Evolutionary conservation across 2,113 vertebrate species (phyloP).

Genomic region (Dasyurus viverrinus): DNA sequence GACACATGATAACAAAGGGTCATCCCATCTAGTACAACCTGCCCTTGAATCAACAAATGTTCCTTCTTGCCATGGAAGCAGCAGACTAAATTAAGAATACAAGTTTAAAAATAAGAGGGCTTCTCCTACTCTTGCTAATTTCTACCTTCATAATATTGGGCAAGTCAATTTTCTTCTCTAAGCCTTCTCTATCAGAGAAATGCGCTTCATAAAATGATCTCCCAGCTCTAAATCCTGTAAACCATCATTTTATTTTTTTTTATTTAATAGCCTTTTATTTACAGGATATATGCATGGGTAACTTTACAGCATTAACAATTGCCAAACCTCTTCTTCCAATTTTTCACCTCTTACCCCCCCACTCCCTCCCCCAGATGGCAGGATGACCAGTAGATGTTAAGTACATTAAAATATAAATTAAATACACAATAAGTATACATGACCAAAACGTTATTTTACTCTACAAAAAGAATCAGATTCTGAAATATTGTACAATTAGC

Average conservation of each 20-base stretch:
- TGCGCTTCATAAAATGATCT: neutral
- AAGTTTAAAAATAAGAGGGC: neutral
- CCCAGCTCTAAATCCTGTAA: neutral
- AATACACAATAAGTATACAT: too few relatives aligned
- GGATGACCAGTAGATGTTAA: too few relatives aligned
- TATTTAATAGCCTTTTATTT: too few relatives aligned
- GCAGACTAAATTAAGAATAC: neutral
- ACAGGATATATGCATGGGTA: too few relatives aligned
- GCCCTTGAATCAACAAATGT: neutral
- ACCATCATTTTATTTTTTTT: neutral
- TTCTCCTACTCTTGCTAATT: neutral
- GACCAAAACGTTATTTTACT: too few relatives aligned
- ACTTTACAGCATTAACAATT: too few relatives aligned
- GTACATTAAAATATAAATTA: too few relatives aligned
- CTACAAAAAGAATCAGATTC: too few relatives aligned
- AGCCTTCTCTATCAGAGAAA: neutral
- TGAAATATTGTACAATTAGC: too few relatives aligned
- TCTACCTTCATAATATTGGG: neutral
- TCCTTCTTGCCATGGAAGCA: neutral
- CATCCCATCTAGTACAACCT: neutral
- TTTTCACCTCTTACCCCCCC: too few relatives aligned
- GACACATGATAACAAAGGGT: neutral
- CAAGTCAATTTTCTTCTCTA: neutral
- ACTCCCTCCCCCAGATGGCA: too few relatives aligned
- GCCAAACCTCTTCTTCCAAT: too few relatives aligned